These are phyloP conservation scores for Pegea sp. DNA, from an alignment of 23 tunicate species.

Conservation along the genomic window DNA sequence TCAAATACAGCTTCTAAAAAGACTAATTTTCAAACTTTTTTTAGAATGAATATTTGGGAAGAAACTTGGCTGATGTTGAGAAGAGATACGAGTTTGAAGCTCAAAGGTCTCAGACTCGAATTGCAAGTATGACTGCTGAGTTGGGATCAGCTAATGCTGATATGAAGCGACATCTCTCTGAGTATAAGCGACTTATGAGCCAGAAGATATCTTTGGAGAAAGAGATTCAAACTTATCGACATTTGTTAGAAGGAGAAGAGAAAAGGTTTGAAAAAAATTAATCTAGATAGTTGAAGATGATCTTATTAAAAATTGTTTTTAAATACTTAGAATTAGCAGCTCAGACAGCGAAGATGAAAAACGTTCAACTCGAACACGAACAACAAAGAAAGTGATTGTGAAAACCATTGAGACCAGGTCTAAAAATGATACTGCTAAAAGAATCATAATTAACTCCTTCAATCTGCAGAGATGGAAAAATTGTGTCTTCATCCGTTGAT, in stretches of 20 bases:
- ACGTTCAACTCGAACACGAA: slow-evolving; percentile 7
- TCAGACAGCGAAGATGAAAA: slow-evolving; percentile 11
- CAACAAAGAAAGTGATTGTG: slow-evolving; percentile 62
- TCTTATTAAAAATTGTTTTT: not conserved
- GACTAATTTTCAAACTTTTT: too few species aligned
- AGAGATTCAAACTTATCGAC: slow-evolving; percentile 78
- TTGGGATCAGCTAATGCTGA: slow-evolving; percentile 20
- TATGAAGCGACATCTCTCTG: slow-evolving; percentile 91
- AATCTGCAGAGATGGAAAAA: slow-evolving; percentile 72
- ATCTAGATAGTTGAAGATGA: not conserved
- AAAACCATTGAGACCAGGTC: slow-evolving; percentile 89
- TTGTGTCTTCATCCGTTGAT: slow-evolving; percentile 55
- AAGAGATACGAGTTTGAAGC: slow-evolving; percentile 88
- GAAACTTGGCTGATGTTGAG: slow-evolving; percentile 96
- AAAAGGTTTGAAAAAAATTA: slow-evolving; percentile 11
- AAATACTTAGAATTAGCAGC: slow-evolving; percentile 2
- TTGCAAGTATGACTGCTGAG: slow-evolving; percentile 4
- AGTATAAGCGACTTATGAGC: slow-evolving; percentile 92
- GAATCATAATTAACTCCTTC: not conserved
- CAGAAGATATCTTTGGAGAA: slow-evolving; percentile 75
- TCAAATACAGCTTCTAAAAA: too few species aligned
- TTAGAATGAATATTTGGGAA: slow-evolving; percentile 96
- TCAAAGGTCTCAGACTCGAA: slow-evolving; percentile 44
- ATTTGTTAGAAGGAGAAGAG: slow-evolving; percentile 84
- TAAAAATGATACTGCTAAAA: not conserved